Conservation (phyloP, 2,113 vertebrate genomes). For the Podocnemis expansa region DNA sequence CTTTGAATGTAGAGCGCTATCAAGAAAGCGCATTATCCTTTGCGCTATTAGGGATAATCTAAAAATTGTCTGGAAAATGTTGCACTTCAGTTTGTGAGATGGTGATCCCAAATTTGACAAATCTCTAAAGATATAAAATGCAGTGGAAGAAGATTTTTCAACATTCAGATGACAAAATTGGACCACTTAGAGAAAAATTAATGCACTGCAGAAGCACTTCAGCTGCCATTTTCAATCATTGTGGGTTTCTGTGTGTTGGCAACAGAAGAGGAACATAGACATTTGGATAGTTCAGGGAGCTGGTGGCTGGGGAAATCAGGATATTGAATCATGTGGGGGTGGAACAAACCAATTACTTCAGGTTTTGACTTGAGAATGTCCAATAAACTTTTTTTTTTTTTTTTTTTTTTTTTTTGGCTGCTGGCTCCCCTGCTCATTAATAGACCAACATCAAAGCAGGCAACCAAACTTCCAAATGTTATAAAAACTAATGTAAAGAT, state of each 20-base stretch:
- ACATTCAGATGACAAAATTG: slow-evolving; percentile 73
- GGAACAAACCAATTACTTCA: slow-evolving; percentile 83
- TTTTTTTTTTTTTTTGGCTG: slow-evolving; percentile 52
- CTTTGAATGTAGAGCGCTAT: slow-evolving; percentile 67
- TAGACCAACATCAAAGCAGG: slow-evolving; percentile 84
- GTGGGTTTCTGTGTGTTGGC: slow-evolving; percentile 77
- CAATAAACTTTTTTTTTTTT: slow-evolving; percentile 70
- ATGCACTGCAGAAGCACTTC: slow-evolving; percentile 73
- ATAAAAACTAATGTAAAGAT: slow-evolving; percentile 82
- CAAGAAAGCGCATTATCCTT: slow-evolving; percentile 68
- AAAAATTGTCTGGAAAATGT: slow-evolving; percentile 71
- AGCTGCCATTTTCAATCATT: slow-evolving; percentile 84
- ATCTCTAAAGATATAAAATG: slow-evolving; percentile 63
- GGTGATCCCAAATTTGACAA: slow-evolving; percentile 58
- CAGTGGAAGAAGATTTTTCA: slow-evolving; percentile 59
- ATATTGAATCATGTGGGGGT: slow-evolving; percentile 76
- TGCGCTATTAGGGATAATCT: slow-evolving; percentile 72
- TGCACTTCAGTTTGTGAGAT: slow-evolving; percentile 53
- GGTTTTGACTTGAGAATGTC: slow-evolving; percentile 80
- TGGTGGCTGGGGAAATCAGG: slow-evolving; percentile 73
- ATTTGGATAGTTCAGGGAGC: slow-evolving; percentile 69
- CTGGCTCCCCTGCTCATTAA: slow-evolving; percentile 74
- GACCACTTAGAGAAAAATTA: slow-evolving; percentile 79
- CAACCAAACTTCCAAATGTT: slow-evolving; percentile 85
- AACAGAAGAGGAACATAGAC: slow-evolving; percentile 73